Percentiles rank a stretch among this genome's conserved stretches.
Conservation (phyloP, 2,797 vertebrate species). For the Triplophysa yarkandensis region DNA sequence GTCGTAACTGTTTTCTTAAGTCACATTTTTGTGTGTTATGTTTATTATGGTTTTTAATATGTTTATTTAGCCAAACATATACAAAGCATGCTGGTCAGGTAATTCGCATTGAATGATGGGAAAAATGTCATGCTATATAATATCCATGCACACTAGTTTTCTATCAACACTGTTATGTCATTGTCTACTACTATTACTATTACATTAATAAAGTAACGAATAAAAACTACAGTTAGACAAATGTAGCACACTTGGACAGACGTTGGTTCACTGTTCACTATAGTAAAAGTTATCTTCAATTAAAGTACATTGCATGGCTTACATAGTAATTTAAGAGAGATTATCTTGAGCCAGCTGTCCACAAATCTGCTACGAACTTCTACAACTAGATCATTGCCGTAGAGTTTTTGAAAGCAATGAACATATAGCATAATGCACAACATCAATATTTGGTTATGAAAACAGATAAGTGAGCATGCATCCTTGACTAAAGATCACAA, state of each 20-base stretch:
- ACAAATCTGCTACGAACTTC: conserved; percentile 8
- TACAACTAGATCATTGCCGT: conserved; percentile 23
- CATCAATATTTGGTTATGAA: conserved; percentile 20
- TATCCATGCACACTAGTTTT: no score
- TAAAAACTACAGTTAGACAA: conserved; percentile 21
- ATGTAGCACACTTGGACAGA: conserved; percentile 32
- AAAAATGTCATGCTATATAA: neutral
- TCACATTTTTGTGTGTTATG: no score
- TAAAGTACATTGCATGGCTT: conserved; percentile 12
- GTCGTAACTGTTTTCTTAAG: no score
- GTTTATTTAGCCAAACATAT: no score
- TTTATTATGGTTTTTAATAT: no score
- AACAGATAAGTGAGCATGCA: conserved; percentile 11
- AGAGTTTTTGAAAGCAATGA: conserved; percentile 22
- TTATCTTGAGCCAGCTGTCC: conserved; percentile 55
- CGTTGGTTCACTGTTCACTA: conserved; percentile 20
- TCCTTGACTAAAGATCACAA: neutral
- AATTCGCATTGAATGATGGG: no score
- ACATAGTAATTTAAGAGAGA: conserved; percentile 54
- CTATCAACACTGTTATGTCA: neutral
- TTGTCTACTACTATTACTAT: neutral
- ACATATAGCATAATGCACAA: conserved; percentile 15
- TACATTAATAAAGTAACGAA: neutral
- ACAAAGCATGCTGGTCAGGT: no score
- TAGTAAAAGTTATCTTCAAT: conserved; percentile 36